Evolutionary conservation across 2,797 vertebrate species (phyloP).

Genomic region (Sebastiscus albofasciatus): DNA sequence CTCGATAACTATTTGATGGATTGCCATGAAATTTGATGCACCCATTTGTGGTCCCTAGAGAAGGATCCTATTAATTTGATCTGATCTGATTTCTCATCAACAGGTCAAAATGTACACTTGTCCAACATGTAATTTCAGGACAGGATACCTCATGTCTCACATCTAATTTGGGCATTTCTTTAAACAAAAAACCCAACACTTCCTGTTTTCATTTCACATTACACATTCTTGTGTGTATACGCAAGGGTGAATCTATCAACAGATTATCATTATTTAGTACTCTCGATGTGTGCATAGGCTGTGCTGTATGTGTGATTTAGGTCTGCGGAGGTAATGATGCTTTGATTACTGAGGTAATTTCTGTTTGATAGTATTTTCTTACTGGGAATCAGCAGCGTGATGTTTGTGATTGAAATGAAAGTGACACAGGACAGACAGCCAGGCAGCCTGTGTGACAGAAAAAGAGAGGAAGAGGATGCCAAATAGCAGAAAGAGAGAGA

Average conservation of each 20-base stretch:
- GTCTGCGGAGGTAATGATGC: slow-evolving; percentile 39
- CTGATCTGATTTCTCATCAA: background rate
- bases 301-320: background rate
- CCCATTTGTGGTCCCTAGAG: background rate
- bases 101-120: background rate
- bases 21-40: background rate
- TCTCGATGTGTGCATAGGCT: background rate
- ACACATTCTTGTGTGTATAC: background rate
- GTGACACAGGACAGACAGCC: slow-evolving; percentile 56
- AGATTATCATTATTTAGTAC: background rate
- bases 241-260: background rate
- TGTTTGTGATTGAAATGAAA: slow-evolving; percentile 63
- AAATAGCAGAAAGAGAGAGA: slow-evolving; percentile 43
- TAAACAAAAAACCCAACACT: background rate
- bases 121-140: background rate
- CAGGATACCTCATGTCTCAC: background rate
- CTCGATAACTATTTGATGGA: background rate
- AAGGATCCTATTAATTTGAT: background rate
- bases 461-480: slow-evolving; percentile 31
- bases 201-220: background rate
- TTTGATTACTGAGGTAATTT: slow-evolving; percentile 45
- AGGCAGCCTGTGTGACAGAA: slow-evolving; percentile 26
- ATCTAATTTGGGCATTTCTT: background rate
- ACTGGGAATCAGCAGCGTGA: slow-evolving; percentile 46
- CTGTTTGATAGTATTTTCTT: slow-evolving; percentile 42